Conservation (phyloP, 2,888 invertebrate species). For the Diplazon laetatorius region DNA sequence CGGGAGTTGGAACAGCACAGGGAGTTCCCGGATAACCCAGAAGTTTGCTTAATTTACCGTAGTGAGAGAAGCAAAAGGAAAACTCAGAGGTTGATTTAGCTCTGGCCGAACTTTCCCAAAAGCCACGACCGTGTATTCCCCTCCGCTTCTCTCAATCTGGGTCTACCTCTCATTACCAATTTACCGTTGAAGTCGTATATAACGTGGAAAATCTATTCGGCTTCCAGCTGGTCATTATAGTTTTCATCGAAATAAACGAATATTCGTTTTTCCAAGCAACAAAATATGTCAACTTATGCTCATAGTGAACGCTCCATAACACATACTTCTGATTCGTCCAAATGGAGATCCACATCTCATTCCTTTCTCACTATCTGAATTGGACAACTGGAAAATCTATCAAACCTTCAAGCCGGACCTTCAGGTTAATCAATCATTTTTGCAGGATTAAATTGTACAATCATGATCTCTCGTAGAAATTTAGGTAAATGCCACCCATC, state of each 20-base stretch:
- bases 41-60: constrained; percentile 64
- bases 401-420: no score
- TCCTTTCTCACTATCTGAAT: no score
- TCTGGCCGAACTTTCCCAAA: constrained; percentile 44
- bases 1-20: constrained; percentile 23
- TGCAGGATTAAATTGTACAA: background rate
- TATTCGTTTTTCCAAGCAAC: no score
- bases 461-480: background rate
- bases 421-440: background rate
- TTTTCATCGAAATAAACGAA: no score
- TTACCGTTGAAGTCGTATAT: constrained; percentile 22
- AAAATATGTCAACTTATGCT: no score
- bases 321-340: no score
- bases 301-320: no score
- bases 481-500: background rate
- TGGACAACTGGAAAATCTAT: no score
- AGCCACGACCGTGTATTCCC: constrained; percentile 8
- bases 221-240: background rate
- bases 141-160: constrained; percentile 40
- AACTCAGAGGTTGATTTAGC: constrained; percentile 51
- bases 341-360: no score
- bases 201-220: background rate
- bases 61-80: constrained; percentile 34
- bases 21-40: constrained; percentile 55
- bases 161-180: constrained; percentile 47